Conservation (phyloP, 2,888 invertebrate genomes). For the Steinernema hermaphroditum region DNA sequence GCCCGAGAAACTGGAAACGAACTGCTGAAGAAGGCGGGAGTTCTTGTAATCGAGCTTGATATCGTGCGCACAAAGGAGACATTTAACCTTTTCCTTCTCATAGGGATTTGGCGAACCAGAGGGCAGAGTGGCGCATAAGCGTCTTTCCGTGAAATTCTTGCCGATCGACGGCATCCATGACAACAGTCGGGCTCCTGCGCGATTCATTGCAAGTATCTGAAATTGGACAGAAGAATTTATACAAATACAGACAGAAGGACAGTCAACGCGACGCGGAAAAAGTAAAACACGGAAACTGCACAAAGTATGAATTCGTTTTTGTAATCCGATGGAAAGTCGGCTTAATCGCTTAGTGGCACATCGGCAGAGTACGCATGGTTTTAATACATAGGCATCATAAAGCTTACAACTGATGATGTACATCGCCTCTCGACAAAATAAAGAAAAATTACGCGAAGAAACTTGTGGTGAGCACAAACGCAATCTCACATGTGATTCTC, state of each 20-base stretch:
- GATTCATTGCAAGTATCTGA: slow-evolving; percentile 2
- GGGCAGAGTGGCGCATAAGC: background rate
- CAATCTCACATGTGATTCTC: background rate
- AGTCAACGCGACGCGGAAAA: too few relatives aligned
- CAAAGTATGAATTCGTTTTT: too few relatives aligned
- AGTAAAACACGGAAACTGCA: too few relatives aligned
- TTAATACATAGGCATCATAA: too few relatives aligned
- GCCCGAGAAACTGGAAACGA: slow-evolving; percentile 92
- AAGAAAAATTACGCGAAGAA: too few relatives aligned
- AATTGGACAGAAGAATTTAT: background rate
- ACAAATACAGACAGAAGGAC: too few relatives aligned
- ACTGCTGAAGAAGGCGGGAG: slow-evolving; percentile 77
- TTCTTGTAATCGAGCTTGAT: slow-evolving; percentile 72
- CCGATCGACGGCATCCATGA: background rate
- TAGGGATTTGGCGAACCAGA: slow-evolving; percentile 50
- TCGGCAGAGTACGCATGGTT: too few relatives aligned
- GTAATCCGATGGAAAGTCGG: too few relatives aligned
- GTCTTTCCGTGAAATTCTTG: background rate
- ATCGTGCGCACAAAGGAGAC: slow-evolving; percentile 58
- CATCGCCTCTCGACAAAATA: too few relatives aligned
- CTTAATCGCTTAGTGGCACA: too few relatives aligned
- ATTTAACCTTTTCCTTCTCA: slow-evolving; percentile 51
- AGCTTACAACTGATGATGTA: too few relatives aligned
- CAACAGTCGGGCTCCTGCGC: background rate
- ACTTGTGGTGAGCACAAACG: too few relatives aligned